Conservation (phyloP, 2,113 vertebrate species). For the Sardina pilchardus region DNA sequence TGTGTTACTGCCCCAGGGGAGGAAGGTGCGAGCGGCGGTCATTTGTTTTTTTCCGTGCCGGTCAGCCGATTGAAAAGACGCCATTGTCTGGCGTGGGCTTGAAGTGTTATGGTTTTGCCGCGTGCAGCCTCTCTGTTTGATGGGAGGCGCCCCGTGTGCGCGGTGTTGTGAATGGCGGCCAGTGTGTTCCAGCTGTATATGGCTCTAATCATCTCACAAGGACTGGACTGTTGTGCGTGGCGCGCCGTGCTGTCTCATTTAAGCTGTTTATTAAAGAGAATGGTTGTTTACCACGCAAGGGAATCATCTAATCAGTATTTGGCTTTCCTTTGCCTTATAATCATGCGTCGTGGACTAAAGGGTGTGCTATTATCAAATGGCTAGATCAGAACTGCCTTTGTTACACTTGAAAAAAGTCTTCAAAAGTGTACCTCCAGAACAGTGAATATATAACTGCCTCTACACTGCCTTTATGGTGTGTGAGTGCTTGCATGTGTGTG, state of each 20-base stretch:
- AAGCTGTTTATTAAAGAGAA: neutral
- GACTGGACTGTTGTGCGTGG: neutral
- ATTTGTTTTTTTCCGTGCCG: neutral
- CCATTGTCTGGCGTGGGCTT: neutral
- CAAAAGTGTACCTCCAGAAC: slow-evolving; percentile 54
- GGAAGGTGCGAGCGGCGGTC: neutral
- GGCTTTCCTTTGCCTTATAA: neutral
- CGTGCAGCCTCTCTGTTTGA: neutral
- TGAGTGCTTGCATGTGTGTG: no score
- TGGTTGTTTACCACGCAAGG: neutral
- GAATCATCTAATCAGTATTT: neutral
- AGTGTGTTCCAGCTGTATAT: neutral
- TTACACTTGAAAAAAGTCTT: slow-evolving; percentile 19
- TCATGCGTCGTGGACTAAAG: neutral
- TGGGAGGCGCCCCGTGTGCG: neutral
- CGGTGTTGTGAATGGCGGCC: neutral
- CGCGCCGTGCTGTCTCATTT: neutral
- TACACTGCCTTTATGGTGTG: neutral
- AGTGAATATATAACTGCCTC: slow-evolving; percentile 38
- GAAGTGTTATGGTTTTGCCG: neutral
- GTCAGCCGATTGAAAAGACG: neutral
- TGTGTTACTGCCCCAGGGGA: neutral
- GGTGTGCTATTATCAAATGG: neutral
- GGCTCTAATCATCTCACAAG: neutral
- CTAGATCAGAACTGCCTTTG: no score